Percentiles rank a stretch among this genome's conserved stretches.
Conservation (phyloP, 2,113 vertebrate genomes). For the Lontra canadensis region DNA sequence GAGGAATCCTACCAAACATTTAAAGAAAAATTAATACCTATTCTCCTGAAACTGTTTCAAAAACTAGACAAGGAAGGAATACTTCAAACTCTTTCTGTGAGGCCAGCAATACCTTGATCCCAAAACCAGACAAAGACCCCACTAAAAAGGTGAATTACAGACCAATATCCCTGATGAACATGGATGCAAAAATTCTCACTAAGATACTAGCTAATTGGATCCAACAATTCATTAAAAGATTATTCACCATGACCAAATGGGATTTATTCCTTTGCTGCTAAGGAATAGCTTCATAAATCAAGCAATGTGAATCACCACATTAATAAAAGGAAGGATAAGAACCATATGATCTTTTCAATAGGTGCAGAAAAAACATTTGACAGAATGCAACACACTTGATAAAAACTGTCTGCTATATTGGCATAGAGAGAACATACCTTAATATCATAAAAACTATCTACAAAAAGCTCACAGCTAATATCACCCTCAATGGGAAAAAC, state of each 20-base stretch:
- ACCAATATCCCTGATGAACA: not conserved
- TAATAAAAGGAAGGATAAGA: too few species aligned
- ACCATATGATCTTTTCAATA: too few species aligned
- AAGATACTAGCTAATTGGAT: too few species aligned
- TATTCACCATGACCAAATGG: too few species aligned
- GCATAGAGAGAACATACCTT: not conserved
- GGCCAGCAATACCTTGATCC: not conserved
- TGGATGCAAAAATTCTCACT: too few species aligned
- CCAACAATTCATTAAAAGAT: too few species aligned
- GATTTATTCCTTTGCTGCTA: too few species aligned
- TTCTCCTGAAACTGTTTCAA: not conserved
- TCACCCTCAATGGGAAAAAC: not conserved
- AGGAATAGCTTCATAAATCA: too few species aligned
- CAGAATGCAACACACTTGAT: not conserved
- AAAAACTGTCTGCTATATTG: not conserved
- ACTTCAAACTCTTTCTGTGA: not conserved
- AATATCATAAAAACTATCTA: not conserved
- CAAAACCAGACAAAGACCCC: not conserved
- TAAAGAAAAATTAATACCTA: not conserved
- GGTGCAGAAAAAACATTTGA: too few species aligned
- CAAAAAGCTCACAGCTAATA: not conserved
- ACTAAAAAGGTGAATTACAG: not conserved
- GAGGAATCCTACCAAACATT: not conserved
- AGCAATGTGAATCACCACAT: too few species aligned
- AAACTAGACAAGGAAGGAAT: not conserved